Conservation (phyloP, 1,140 invertebrate species). For the Polypedilum pembai region DNA sequence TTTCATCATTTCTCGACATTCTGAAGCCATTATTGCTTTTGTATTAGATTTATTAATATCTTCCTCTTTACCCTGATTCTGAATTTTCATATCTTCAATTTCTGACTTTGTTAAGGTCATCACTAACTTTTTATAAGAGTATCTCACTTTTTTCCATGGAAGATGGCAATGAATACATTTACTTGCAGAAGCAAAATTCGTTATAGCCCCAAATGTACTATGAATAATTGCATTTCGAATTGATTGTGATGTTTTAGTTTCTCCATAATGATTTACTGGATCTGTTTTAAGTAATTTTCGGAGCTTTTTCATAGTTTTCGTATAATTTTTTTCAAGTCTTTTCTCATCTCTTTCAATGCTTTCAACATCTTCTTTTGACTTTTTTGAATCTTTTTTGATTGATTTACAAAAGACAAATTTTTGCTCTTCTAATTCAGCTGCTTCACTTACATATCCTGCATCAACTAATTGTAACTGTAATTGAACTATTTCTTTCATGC, state of each 20-base stretch:
- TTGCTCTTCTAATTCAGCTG: constrained; percentile 54
- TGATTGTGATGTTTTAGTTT: constrained; percentile 52
- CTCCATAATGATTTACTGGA: constrained; percentile 31
- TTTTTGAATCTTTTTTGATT: constrained; percentile 39
- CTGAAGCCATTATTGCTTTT: constrained; percentile 48
- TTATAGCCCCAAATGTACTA: constrained; percentile 49
- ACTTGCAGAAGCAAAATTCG: constrained; percentile 43
- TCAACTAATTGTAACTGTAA: constrained; percentile 69
- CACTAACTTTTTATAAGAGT: constrained; percentile 53
- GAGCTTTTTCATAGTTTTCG: background rate
- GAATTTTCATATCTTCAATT: constrained; percentile 40
- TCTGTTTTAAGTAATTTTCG: background rate
- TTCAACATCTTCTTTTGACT: constrained; percentile 36
- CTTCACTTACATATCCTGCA: constrained; percentile 62
- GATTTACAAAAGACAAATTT: constrained; percentile 36
- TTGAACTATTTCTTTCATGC: constrained; percentile 56
- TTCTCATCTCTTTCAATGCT: constrained; percentile 34
- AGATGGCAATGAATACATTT: constrained; percentile 57
- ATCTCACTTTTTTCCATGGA: constrained; percentile 53
- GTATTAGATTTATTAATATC: constrained; percentile 29
- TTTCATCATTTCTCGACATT: constrained; percentile 61
- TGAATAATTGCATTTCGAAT: constrained; percentile 54
- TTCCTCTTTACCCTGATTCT: constrained; percentile 31
- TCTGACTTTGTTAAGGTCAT: constrained; percentile 45
- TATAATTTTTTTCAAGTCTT: constrained; percentile 23